phyloP scores from a whole-genome alignment of 2,888 invertebrate species.

The Ophion slaviceki region DNA sequence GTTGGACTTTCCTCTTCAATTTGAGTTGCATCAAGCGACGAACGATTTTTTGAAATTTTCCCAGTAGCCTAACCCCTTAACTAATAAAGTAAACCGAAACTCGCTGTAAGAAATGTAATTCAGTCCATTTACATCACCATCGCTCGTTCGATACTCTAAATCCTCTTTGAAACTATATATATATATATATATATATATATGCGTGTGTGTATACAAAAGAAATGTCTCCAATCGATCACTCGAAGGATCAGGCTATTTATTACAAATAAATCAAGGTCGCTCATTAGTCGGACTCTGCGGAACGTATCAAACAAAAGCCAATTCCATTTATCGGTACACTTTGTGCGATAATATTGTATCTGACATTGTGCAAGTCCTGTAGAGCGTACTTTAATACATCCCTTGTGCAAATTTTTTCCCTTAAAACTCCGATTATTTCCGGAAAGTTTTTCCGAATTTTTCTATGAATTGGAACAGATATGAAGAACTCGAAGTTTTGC shows the following conservation, averaged over 20 bases:
- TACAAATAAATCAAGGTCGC: constrained; percentile 31
- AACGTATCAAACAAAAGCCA: constrained; percentile 1
- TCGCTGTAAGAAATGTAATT: constrained; percentile 63
- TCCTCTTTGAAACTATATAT: constrained; percentile 17
- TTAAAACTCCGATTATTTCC: too few relatives aligned
- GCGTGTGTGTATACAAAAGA: background rate
- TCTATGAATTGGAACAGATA: too few relatives aligned
- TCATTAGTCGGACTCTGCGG: constrained; percentile 37
- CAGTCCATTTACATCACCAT: constrained; percentile 55
- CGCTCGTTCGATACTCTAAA: constrained; percentile 20
- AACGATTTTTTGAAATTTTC: too few relatives aligned
- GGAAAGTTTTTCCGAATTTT: too few relatives aligned
- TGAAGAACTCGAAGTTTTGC: too few relatives aligned
- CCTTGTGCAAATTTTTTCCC: background rate
- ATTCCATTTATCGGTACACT: constrained; percentile 46
- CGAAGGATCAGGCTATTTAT: constrained; percentile 37
- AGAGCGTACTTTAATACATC: constrained; percentile 50
- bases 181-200: constrained; percentile 25
- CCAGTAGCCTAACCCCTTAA: background rate
- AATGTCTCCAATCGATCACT: constrained; percentile 46
- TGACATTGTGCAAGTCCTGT: constrained; percentile 33
- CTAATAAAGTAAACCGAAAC: constrained; percentile 72
- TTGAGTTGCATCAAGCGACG: too few relatives aligned
- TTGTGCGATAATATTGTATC: constrained; percentile 48
- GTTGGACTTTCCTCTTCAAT: too few relatives aligned